Percentiles rank a stretch among this genome's conserved stretches.
Evolutionary conservation across 2,888 invertebrate genomes (phyloP).

Genomic region (Omphaloscelis lunosa): DNA sequence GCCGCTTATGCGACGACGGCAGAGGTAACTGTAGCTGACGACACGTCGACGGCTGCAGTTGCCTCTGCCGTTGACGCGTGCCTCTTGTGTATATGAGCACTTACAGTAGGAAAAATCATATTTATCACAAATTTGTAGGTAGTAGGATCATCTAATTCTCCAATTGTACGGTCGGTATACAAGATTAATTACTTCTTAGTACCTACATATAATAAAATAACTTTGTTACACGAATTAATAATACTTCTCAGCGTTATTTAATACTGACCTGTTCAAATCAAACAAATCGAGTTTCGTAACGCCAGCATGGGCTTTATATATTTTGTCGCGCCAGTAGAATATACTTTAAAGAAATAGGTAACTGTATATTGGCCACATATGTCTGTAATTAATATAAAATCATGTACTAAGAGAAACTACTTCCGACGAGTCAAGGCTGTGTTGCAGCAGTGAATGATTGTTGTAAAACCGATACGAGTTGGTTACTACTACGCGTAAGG

Average conservation of each 20-base stretch:
- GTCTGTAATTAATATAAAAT: constrained; percentile 32
- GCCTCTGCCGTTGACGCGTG: no score
- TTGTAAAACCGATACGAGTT: constrained; percentile 16
- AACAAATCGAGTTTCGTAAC: constrained; percentile 28
- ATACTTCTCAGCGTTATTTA: constrained; percentile 34
- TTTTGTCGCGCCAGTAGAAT: constrained; percentile 15
- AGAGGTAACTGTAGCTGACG: no score
- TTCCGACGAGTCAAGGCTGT: constrained; percentile 64
- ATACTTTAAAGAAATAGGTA: constrained; percentile 23
- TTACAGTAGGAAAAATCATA: constrained; percentile 45
- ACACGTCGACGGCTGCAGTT: no score
- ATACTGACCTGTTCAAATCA: constrained; percentile 36
- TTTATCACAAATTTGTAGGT: constrained; percentile 45
- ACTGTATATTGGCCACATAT: constrained; percentile 26
- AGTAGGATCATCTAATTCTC: constrained; percentile 52
- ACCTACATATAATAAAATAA: constrained; percentile 32
- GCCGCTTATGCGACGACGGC: no score
- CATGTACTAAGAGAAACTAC: constrained; percentile 55
- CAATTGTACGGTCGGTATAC: constrained; percentile 52
- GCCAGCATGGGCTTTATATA: neutral
- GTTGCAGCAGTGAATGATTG: constrained; percentile 28
- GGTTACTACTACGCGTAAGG: neutral
- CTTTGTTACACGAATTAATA: constrained; percentile 39
- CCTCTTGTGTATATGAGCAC: no score
- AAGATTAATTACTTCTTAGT: constrained; percentile 55